Conservation (phyloP, 1,140 invertebrate genomes). For the Leucophenga varia region DNA sequence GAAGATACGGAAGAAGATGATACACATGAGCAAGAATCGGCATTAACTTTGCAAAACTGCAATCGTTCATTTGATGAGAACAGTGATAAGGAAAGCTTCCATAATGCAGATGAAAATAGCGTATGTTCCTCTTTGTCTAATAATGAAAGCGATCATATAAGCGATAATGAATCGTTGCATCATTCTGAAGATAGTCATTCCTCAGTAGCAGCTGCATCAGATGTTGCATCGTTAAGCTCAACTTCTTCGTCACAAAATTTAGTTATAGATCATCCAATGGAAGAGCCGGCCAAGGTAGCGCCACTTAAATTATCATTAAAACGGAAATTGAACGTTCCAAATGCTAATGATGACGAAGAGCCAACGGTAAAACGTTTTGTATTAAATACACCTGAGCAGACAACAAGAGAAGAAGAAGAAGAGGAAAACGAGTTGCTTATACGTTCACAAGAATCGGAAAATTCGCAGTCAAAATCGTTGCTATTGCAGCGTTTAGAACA, state of each 20-base stretch:
- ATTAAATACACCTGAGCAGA: no score
- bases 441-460: slow-evolving; percentile 1
- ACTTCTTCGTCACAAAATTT: slow-evolving; percentile 17
- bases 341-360: no score
- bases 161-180: neutral
- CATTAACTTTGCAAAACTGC: neutral
- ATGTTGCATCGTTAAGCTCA: slow-evolving; percentile 1
- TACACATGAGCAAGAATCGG: no score
- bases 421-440: no score
- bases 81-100: slow-evolving; percentile 1
- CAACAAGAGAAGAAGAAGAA: slow-evolving; percentile 5
- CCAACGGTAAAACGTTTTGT: no score
- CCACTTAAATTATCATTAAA: slow-evolving; percentile 10
- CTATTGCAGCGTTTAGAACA: slow-evolving; percentile 41
- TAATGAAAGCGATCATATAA: neutral
- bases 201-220: slow-evolving; percentile 4
- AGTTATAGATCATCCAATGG: slow-evolving; percentile 20
- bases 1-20: neutral
- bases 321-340: no score
- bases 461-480: slow-evolving; percentile 21
- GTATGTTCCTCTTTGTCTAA: neutral
- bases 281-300: slow-evolving; percentile 3
- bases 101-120: neutral
- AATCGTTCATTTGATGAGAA: slow-evolving; percentile 3
- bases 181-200: slow-evolving; percentile 9